Evolutionary conservation across 2,113 vertebrate genomes (phyloP), one percentile per base, ranked within the genome.

Genomic region (Nymphicus hollandicus): DNA sequence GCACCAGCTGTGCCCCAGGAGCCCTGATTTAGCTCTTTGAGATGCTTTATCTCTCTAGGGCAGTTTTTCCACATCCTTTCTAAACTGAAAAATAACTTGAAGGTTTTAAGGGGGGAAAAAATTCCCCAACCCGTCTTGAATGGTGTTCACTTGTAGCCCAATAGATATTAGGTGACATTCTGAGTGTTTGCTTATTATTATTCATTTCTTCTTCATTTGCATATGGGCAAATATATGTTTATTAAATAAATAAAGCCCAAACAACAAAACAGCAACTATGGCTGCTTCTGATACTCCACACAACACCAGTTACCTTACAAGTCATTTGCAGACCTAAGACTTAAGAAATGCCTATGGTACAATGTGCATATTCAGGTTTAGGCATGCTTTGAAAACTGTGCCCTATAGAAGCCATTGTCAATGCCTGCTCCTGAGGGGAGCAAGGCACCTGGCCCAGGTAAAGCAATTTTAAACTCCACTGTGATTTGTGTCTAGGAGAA

Each of bases 31-130:
- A 82, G 3, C 16, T 72, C 4, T 16, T 86, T 74, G 17, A 52
- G 35, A 15, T 35, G 29, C 5, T 88, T 55, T 19, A 7, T 50
- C 35, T 81, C 41, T 58, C 29, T 50, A n/a, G 13, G 43, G 12
- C 8, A 60, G 18, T 28, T 80, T 65, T 86, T 87, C 19, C 18
- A 65, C 19, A 81, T 17, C 3, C 2, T 61, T 83, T 89, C 56
- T 20, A 46, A 68, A 33, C 43, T 76, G 39, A 88, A 87, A 70
- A 52, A 0, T 17, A 85, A 6, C 64, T 70, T 66, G 19, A 91
- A 81, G 13, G 2, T 66, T 91, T 53, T 10, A 8, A 18, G 0
- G 0, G 5, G 8, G 2, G 0, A 29, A 4, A 13, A n/a, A 10
- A 43, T 20, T 63, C 39, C n/a, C 23, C 5, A 50, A 13, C 7